Percentiles rank a stretch among this genome's conserved stretches.
Conservation (phyloP, 2,888 invertebrate genomes). For the Spodoptera picta region DNA sequence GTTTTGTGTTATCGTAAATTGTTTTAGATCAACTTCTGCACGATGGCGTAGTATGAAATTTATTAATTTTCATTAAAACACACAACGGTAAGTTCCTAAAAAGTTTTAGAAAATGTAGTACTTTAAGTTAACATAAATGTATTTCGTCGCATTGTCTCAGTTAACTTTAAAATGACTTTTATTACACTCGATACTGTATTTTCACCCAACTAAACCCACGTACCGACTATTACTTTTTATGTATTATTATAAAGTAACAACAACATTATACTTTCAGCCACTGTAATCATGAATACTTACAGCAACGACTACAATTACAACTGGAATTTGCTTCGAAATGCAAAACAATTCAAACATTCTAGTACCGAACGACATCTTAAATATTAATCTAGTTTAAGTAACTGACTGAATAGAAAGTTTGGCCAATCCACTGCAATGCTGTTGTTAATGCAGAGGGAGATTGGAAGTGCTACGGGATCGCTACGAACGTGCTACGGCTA, state of each 20-base stretch:
- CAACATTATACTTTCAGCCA: not conserved
- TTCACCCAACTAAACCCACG: too few species aligned
- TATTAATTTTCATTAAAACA: not conserved
- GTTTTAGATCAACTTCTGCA: slow-evolving; percentile 24
- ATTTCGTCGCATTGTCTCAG: too few species aligned
- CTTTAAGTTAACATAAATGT: too few species aligned
- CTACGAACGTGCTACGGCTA: not conserved
- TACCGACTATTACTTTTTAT: not conserved
- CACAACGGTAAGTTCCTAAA: too few species aligned
- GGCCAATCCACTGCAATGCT: slow-evolving; percentile 49
- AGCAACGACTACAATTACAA: not conserved
- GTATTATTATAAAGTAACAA: not conserved
- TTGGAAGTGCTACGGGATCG: slow-evolving; percentile 16
- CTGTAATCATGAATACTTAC: not conserved
- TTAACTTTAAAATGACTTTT: too few species aligned
- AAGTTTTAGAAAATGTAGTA: too few species aligned
- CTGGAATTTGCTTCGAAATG: slow-evolving; percentile 1
- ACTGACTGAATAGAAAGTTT: slow-evolving; percentile 47
- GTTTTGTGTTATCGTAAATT: slow-evolving; percentile 47
- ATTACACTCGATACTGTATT: too few species aligned
- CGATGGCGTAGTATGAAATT: not conserved
- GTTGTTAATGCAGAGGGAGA: slow-evolving; percentile 47
- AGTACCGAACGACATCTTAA: slow-evolving; percentile 14
- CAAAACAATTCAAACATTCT: slow-evolving; percentile 10
- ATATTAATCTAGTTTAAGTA: slow-evolving; percentile 25